Evolutionary conservation across 1,140 invertebrate species (phyloP).

Genomic region (Macrostomum lignano): DNA sequence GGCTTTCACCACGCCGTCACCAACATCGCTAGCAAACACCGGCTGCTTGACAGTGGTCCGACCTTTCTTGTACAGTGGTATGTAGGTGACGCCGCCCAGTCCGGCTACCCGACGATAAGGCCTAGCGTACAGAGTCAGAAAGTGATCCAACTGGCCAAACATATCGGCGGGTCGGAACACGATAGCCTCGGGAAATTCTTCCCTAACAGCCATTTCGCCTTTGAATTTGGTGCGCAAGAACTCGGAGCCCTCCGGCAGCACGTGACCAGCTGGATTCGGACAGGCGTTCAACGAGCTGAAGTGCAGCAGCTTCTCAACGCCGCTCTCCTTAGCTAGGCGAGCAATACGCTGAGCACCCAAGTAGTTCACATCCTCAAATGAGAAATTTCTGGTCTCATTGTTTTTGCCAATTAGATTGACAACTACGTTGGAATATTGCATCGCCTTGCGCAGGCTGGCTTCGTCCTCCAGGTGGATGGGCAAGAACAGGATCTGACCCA

Average conservation of each 20-base stretch:
- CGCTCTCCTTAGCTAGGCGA: slow-evolving; percentile 23
- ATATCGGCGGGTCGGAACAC: slow-evolving; percentile 65
- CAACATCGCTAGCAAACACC: slow-evolving; percentile 50
- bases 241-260: slow-evolving; percentile 13
- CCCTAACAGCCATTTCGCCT: slow-evolving; percentile 55
- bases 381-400: slow-evolving; percentile 43
- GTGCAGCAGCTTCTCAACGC: slow-evolving; percentile 30
- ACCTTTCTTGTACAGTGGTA: slow-evolving; percentile 57
- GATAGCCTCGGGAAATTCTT: slow-evolving; percentile 78
- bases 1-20: slow-evolving; percentile 47
- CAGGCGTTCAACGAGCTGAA: slow-evolving; percentile 28
- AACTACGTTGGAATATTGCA: slow-evolving; percentile 85
- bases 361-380: slow-evolving; percentile 18
- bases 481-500: slow-evolving; percentile 65
- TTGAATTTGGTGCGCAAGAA: slow-evolving; percentile 23
- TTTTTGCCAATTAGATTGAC: slow-evolving; percentile 72
- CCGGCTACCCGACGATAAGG: slow-evolving; percentile 2
- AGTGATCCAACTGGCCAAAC: slow-evolving; percentile 59
- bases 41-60: slow-evolving; percentile 63
- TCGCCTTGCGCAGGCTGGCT: slow-evolving; percentile 49
- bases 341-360: slow-evolving; percentile 25
- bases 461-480: slow-evolving; percentile 59
- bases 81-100: neutral
- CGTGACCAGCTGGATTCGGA: slow-evolving; percentile 14
- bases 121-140: slow-evolving; percentile 36